phyloP scores from a whole-genome alignment of 2,113 vertebrate species.

The Tragulus kanchil region DNA sequence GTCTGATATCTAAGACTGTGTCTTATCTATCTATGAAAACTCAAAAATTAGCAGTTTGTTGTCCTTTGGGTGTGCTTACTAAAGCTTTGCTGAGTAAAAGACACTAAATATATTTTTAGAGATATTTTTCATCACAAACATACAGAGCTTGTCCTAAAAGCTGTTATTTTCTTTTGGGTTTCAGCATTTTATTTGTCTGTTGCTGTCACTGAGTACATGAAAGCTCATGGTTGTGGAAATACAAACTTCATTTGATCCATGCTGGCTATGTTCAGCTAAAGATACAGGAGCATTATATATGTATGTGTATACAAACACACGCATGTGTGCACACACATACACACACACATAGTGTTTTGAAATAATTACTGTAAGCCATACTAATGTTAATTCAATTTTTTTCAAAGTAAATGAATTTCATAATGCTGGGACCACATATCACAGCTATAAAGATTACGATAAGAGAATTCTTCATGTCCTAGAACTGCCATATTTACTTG shows the following conservation, averaged over 20 bases:
- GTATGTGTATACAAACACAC: neutral
- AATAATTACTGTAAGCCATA: neutral
- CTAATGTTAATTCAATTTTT: neutral
- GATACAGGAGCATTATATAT: neutral
- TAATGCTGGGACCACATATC: neutral
- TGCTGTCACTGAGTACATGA: neutral
- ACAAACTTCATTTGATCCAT: neutral
- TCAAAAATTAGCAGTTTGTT: neutral
- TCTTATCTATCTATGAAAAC: neutral
- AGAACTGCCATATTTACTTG: neutral
- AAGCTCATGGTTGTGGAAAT: slow-evolving; percentile 1
- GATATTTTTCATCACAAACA: neutral
- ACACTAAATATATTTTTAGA: slow-evolving; percentile 23
- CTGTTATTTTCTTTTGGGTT: neutral
- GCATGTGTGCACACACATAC: too few relatives aligned
- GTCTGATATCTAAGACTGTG: neutral
- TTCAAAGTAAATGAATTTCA: neutral
- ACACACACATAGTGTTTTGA: neutral
- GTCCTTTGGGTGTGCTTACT: neutral
- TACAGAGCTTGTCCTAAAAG: slow-evolving; percentile 20
- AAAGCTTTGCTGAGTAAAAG: slow-evolving; percentile 51
- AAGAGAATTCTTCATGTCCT: neutral
- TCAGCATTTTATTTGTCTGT: slow-evolving; percentile 4
- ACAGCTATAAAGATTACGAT: neutral
- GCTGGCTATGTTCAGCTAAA: neutral